Evolutionary conservation across 2,797 vertebrate species (phyloP), one percentile per base, ranked within the genome.

Genomic region (Onychomys torridus): DNA sequence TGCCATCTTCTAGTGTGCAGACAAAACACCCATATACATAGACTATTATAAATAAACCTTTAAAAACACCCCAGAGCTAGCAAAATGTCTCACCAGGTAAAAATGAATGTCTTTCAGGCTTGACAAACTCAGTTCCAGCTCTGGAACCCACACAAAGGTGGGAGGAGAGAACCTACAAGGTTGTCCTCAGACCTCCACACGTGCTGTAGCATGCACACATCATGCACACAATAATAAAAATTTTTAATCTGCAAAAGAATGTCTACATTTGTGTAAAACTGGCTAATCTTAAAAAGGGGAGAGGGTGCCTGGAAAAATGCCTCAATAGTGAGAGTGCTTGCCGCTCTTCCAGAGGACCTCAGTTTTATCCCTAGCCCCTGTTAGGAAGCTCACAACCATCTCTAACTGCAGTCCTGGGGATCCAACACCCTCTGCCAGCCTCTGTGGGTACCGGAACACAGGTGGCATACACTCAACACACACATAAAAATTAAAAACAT

Each of bases 181-280:
- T 19, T 13, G 11, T 13, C 78, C 34, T 81, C 77, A 57, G 49
- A n/a, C 34, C 17, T 2, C n/a, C n/a, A 83, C 57, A 61, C 6
- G n/a, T 40, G n/a, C 55, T 55, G 55, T 17, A 16, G 55, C 16
- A 4, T 17, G 52, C 55, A 55, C 55, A 55, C 55, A 16, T 14
- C 16, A 4, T 17, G 52, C 55, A 55, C 55, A 55, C 55, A 55
- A 55, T 55, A 17, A 55, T 55, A 55, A 55, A 55, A 5, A 55
- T 16, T 17, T 81, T 81, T 81, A 6, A 46, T 77, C 88, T 89
- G 32, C 63, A 71, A 73, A 95, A 95, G 79, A 90, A 43, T 21
- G 9, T 49, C 16, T 82, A 11, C 63, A 67, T 91, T 94, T 94
- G 71, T 90, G 34, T 59, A 92, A 91, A 84, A 90, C 23, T 43